Conservation (phyloP, 2,888 invertebrate species). For the Corythucha ciliata region DNA sequence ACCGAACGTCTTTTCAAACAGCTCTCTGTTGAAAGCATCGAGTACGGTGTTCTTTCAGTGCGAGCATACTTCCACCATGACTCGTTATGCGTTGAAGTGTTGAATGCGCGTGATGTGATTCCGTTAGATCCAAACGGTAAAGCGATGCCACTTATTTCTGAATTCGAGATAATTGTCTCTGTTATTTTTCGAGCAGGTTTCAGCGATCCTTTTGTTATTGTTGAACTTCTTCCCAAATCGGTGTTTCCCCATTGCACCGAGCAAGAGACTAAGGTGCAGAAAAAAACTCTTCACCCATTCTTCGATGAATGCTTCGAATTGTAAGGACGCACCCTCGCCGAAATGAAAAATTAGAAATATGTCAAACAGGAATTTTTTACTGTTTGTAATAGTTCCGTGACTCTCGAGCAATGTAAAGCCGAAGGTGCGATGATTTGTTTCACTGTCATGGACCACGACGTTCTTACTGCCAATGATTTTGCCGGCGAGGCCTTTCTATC, state of each 20-base stretch:
- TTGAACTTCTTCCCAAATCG: constrained; percentile 78
- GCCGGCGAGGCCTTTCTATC: constrained; percentile 91
- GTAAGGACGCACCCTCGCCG: constrained; percentile 44
- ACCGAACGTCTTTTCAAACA: constrained; percentile 64
- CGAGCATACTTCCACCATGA: constrained; percentile 85
- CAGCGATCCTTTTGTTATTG: constrained; percentile 92
- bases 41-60: constrained; percentile 78
- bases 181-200: constrained; percentile 44
- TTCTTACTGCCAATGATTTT: constrained; percentile 90
- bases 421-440: constrained; percentile 77
- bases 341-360: neutral
- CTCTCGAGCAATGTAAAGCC: constrained; percentile 68
- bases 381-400: constrained; percentile 62
- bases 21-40: constrained; percentile 49
- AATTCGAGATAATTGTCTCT: neutral
- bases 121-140: constrained; percentile 84
- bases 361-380: neutral
- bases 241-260: constrained; percentile 76
- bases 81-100: constrained; percentile 80
- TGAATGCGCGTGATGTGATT: constrained; percentile 72
- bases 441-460: constrained; percentile 97
- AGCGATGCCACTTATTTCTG: neutral
- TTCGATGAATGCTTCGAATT: constrained; percentile 98
- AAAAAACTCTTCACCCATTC: constrained; percentile 86
- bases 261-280: constrained; percentile 86